phyloP scores from a whole-genome alignment of 2,113 vertebrate species.

The Oxyruncus cristatus region DNA sequence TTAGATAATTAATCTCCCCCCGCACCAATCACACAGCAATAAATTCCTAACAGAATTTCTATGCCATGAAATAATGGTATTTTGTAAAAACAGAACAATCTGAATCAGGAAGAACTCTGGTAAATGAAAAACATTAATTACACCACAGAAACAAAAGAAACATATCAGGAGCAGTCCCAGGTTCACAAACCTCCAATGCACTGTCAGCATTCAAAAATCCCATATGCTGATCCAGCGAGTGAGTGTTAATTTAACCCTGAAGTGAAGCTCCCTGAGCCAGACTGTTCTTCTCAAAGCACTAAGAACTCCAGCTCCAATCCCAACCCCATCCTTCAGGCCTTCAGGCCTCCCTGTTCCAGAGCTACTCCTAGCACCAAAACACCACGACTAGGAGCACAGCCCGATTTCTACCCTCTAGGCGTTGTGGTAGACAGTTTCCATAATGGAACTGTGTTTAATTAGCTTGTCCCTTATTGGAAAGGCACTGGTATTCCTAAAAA shows the following conservation, averaged over 20 bases:
- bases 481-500: neutral
- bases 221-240: rapidly evolving
- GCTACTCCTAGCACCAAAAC: neutral
- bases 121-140: neutral
- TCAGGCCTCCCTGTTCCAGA: neutral
- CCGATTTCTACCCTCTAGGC: neutral
- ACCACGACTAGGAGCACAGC: rapidly evolving
- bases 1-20: neutral
- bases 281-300: neutral
- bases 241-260: neutral
- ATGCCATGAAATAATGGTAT: neutral
- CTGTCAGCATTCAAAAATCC: neutral
- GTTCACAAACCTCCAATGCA: neutral
- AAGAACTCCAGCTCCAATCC: neutral
- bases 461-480: neutral
- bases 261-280: neutral
- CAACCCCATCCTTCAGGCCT: neutral
- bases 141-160: neutral
- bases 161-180: neutral
- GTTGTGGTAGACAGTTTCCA: neutral
- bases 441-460: neutral
- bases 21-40: neutral
- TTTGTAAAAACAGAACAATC: neutral
- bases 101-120: neutral
- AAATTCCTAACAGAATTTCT: neutral